Conservation (phyloP, 2,888 invertebrate species). For the Protonemura montana region DNA sequence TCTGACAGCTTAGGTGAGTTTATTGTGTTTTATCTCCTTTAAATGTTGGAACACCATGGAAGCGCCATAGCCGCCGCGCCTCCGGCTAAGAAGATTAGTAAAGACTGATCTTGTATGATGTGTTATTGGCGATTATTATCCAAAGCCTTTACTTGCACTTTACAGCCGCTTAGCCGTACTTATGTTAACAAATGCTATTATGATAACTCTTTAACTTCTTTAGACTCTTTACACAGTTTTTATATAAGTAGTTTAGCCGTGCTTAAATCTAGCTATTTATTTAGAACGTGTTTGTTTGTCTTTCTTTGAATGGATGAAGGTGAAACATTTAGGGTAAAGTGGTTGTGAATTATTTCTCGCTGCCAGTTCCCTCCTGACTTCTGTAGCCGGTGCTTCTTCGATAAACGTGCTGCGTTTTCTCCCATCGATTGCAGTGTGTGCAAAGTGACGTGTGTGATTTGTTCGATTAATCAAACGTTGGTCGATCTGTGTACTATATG, state of each 20-base stretch:
- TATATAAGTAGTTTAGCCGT: slow-evolving; percentile 25
- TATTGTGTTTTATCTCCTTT: slow-evolving; percentile 57
- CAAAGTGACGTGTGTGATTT: not conserved
- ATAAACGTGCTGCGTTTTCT: not conserved
- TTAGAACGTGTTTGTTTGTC: slow-evolving; percentile 40
- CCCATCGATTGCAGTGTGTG: not conserved
- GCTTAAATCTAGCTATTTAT: slow-evolving; percentile 40
- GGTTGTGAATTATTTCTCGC: slow-evolving; percentile 33
- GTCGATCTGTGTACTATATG: not conserved
- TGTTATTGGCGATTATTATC: slow-evolving; percentile 51
- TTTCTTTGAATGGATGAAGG: slow-evolving; percentile 37
- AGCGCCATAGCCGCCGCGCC: slow-evolving; percentile 46
- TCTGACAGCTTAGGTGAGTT: slow-evolving; percentile 57
- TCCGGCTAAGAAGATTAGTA: slow-evolving; percentile 50
- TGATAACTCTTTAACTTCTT: slow-evolving; percentile 49
- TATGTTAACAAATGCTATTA: slow-evolving; percentile 49
- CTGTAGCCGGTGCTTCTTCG: not conserved
- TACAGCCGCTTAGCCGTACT: slow-evolving; percentile 44
- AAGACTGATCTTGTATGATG: slow-evolving; percentile 50
- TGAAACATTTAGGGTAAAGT: slow-evolving; percentile 25
- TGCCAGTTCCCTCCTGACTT: slow-evolving; percentile 24
- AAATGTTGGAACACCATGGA: slow-evolving; percentile 51
- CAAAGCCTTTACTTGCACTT: slow-evolving; percentile 40
- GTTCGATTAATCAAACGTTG: not conserved
- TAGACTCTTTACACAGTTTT: slow-evolving; percentile 45